Conservation (phyloP, 2,888 invertebrate genomes). For the Lasioglossum figueresi region DNA sequence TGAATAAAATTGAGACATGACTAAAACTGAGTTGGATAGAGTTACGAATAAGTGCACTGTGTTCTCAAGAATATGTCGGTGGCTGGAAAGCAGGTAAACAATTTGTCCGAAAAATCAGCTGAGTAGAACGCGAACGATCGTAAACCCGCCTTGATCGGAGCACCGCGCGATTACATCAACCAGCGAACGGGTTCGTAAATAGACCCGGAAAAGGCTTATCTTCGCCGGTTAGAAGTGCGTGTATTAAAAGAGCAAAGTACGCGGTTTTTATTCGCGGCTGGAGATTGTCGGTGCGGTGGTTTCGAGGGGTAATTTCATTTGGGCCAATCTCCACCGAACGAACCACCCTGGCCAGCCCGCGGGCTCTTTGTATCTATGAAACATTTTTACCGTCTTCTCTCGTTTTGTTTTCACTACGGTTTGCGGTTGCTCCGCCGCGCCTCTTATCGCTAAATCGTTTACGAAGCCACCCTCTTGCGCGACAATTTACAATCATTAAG, state of each 20-base stretch:
- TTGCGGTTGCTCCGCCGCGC: background rate
- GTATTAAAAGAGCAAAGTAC: conserved; percentile 50
- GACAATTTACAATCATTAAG: conserved; percentile 44
- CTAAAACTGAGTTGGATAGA: background rate
- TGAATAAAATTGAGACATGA: too few relatives aligned
- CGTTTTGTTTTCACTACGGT: conserved; percentile 49
- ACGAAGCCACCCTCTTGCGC: conserved; percentile 38
- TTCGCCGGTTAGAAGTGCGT: conserved; percentile 5
- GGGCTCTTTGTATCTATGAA: conserved; percentile 63
- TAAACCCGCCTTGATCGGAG: conserved; percentile 1
- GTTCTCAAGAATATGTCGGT: background rate
- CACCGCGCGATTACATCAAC: conserved; percentile 29
- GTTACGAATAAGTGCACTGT: background rate
- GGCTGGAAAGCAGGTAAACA: background rate
- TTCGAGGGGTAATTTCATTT: conserved; percentile 71
- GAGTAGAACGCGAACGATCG: background rate
- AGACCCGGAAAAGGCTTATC: conserved; percentile 34
- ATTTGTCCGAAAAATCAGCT: conserved; percentile 16
- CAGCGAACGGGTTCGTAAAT: conserved; percentile 26
- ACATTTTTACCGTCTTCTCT: conserved; percentile 61
- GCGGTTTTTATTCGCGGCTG: conserved; percentile 49
- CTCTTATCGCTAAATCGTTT: conserved; percentile 54
- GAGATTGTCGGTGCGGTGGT: conserved; percentile 51
- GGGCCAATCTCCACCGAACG: conserved; percentile 62
- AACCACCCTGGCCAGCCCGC: conserved; percentile 39